Base-by-base conservation (phyloP, 2,888 invertebrate genomes). In the Drosophila engyochracea region DNA sequence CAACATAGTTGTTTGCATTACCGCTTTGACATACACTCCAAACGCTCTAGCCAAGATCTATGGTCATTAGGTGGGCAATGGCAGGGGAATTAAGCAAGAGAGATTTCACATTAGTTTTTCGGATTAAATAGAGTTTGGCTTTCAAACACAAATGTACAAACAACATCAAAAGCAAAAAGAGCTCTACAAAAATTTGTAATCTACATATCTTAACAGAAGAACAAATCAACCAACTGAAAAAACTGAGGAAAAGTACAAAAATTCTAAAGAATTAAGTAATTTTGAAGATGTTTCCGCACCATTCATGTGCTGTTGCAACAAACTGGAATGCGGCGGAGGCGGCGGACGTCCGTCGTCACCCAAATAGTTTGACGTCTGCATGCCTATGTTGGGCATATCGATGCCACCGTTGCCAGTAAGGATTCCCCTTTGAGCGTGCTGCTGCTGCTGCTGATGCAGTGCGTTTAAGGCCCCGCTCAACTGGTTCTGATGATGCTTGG, bases 221-320 rank as follows among this genome's bases (percentile, higher is more conserved):
- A 60, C 52, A 53, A 33, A 35, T 49, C 55, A 52, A 54, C 35
- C 4, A 28, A 59, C 37, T 33, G 53, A 68, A 19, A 63, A 65
- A 76, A 72, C 55, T 52, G 39, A 61, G 54, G 12, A 66, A 66
- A 57, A 25, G 5, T 35, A 30, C 14, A 19, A 65, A 66, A 66
- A 57, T 28, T 69, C 41, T 64, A 70, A 31, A n/a, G 33, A 65
- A 61, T 28, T 39, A 37, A 39, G 28, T 39, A 33, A 52, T 31
- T 64, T 30, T 73, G 76, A 78, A 76, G 72, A 83, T 86, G 86
- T 71, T 74, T 74, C 60, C 89, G 74, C 82, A 87, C 87, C 87
- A 53, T 87, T 87, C 82, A 91, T 72, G 95, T 97, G 97, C 65
- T 88, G 82, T 94, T 97, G 97, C 94, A 97, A 96, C 92, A 97